These are phyloP conservation scores for Microtus ochrogaster DNA, from an alignment of 2,113 vertebrate genomes.

Conservation along the genomic window DNA sequence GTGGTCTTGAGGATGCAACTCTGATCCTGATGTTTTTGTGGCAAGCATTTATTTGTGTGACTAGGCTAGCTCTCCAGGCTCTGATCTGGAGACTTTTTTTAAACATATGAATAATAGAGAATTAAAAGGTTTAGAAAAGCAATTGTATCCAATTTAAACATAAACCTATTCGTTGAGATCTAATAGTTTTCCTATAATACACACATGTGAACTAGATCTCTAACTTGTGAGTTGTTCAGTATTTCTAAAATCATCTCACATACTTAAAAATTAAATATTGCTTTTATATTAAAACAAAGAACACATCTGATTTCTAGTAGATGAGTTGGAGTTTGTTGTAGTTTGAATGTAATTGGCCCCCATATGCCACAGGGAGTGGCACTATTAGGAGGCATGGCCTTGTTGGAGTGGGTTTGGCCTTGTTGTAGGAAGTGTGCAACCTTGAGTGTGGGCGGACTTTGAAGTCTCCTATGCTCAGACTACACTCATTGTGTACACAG, in stretches of 20 bases:
- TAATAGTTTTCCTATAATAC: conserved; percentile 11
- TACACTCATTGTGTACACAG: background rate
- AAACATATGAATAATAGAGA: background rate
- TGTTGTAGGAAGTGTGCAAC: background rate
- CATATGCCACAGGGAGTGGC: background rate
- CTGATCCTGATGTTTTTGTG: background rate
- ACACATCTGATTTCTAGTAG: background rate
- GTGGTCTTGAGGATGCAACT: no score
- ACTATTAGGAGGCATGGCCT: background rate
- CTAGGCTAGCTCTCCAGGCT: background rate
- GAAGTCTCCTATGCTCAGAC: background rate
- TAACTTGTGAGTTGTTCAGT: background rate
- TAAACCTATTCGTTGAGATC: conserved; percentile 10
- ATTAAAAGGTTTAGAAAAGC: background rate
- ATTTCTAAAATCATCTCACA: background rate
- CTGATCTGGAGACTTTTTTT: background rate
- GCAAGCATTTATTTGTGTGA: background rate
- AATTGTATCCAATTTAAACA: conserved; percentile 26
- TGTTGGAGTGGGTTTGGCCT: background rate
- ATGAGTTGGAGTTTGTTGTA: background rate
- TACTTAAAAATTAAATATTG: background rate
- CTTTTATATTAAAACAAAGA: conserved; percentile 26
- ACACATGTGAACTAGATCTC: conserved; percentile 16
- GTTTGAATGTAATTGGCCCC: background rate
- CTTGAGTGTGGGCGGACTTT: background rate